phyloP scores from a whole-genome alignment of 2,888 invertebrate genomes.

The Nymphalis c-album region DNA sequence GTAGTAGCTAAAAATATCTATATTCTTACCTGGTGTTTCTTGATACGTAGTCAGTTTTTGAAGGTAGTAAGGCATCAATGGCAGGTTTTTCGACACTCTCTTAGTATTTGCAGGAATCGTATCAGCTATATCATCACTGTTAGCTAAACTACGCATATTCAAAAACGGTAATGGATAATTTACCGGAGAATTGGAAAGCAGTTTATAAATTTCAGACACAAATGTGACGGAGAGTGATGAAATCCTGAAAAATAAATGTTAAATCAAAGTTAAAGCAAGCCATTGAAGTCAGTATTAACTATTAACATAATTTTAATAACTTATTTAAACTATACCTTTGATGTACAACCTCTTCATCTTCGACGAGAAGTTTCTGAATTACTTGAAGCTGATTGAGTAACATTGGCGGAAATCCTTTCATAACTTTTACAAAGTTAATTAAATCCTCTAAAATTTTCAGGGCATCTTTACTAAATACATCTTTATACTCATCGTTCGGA shows the following conservation, averaged over 20 bases:
- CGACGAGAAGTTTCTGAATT: constrained; percentile 48
- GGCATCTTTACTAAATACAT: constrained; percentile 25
- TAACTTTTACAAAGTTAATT: constrained; percentile 39
- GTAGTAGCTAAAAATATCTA: neutral
- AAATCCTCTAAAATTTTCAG: constrained; percentile 38
- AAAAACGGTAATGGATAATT: constrained; percentile 61
- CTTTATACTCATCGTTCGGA: constrained; percentile 19
- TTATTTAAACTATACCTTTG: constrained; percentile 47
- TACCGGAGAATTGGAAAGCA: constrained; percentile 58
- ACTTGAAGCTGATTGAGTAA: constrained; percentile 58
- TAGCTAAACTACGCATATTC: constrained; percentile 38
- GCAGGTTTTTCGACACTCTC: constrained; percentile 59
- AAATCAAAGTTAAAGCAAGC: constrained; percentile 1
- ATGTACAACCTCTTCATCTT: constrained; percentile 38
- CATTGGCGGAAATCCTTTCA: constrained; percentile 58
- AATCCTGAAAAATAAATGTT: constrained; percentile 56
- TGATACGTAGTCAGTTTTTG: constrained; percentile 59
- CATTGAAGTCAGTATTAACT: no score
- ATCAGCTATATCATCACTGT: constrained; percentile 47
- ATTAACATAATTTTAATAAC: neutral
- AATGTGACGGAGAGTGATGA: constrained; percentile 60
- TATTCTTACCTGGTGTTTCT: constrained; percentile 46
- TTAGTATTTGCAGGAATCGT: constrained; percentile 54
- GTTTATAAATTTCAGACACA: constrained; percentile 68
- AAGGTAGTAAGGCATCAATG: constrained; percentile 64